Percentiles rank a stretch among this genome's conserved stretches.
Conservation (phyloP, 2,113 vertebrate genomes). For the Zingel zingel region DNA sequence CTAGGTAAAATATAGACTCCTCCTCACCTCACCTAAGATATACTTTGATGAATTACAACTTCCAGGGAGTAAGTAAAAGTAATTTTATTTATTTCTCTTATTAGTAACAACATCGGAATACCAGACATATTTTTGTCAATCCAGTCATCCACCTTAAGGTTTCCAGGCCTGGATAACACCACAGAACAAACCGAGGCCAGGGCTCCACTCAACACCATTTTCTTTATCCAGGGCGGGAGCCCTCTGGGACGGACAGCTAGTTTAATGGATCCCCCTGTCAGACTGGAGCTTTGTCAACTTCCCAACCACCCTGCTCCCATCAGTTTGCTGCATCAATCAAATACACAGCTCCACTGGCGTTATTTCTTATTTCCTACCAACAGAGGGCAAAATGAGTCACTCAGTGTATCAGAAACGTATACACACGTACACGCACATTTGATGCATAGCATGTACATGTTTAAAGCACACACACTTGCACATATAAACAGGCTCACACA, state of each 20-base stretch:
- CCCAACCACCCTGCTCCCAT: slow-evolving; percentile 11
- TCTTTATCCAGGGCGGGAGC: slow-evolving; percentile 35
- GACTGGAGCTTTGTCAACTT: slow-evolving; percentile 42
- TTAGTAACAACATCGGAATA: neutral
- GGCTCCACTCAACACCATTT: neutral
- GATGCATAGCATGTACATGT: neutral
- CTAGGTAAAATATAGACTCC: too few species aligned
- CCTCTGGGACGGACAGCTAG: slow-evolving; percentile 32
- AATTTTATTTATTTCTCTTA: neutral
- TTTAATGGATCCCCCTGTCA: slow-evolving; percentile 48
- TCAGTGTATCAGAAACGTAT: neutral
- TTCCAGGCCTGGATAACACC: neutral
- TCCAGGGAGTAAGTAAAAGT: neutral
- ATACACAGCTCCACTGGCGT: neutral
- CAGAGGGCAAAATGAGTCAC: slow-evolving; percentile 13
- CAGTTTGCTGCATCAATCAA: slow-evolving; percentile 37
- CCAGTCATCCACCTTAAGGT: neutral
- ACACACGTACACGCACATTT: neutral
- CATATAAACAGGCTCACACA: neutral
- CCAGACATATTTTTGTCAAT: neutral
- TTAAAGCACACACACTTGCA: neutral
- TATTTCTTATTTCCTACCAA: slow-evolving; percentile 40
- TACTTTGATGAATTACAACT: neutral
- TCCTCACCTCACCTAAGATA: neutral
- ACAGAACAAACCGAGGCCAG: neutral